Base-by-base conservation (phyloP, 2,888 invertebrate species). In the Drosophila paramelanica region DNA sequence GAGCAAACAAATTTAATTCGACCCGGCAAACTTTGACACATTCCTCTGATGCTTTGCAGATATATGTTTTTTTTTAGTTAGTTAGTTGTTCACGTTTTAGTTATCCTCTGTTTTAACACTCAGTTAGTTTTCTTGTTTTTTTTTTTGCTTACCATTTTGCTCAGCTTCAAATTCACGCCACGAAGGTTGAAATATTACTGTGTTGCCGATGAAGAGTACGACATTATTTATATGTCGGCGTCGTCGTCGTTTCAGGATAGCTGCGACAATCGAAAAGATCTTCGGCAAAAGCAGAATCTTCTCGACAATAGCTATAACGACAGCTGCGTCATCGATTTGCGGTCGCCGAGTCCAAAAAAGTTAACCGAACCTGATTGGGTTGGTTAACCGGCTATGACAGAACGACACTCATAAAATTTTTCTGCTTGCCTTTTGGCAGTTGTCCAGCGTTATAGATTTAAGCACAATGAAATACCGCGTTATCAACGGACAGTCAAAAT, bases 101-200 rank as follows among this genome's bases (percentile, higher is more conserved):
- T 51, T 69, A 87, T 81, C 88, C 88, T 69, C 84, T 27, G 60
- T 46, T 25, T 20, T 51, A 51, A 73, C 67, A 73, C 79, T 77
- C 78, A 20, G 2, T 23, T 23, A 23, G 23, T 23, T 23, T 23
- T 17, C 17, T 23, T 23, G 23, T 3, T 4, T 60, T 67, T 52
- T 61, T 49, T 10, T 0, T 7, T 4, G 55, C 91, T 91, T 90
- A 91, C 90, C 90, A 91, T 90, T 79, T 83, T 79, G 77, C 64
- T 79, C 77, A 83, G 83, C 69, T 87, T 83, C 81, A 86, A 87
- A 84, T 88, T 89, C 89, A 91, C 91, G 84, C 85, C 64, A 76
- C 82, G 86, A 88, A 90, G 80, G 91, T 84, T 83, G 88, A 85
- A 81, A 77, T 89, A 80, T 87, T 85, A 91, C 91, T 91, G 91